phyloP scores from a whole-genome alignment of 2,113 vertebrate genomes.

The Tor tambroides region DNA sequence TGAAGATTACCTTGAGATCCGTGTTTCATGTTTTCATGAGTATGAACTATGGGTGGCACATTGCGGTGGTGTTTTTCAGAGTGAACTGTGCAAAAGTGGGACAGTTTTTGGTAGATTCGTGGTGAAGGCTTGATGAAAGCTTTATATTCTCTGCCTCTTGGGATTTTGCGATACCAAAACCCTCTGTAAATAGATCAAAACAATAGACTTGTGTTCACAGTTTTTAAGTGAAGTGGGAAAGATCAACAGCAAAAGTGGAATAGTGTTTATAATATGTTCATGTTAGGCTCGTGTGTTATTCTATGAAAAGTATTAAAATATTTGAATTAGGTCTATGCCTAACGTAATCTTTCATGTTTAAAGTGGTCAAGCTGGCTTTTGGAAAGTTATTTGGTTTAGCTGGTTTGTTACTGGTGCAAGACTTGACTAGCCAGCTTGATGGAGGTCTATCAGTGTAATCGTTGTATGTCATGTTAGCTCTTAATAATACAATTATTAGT shows the following conservation, averaged over 20 bases:
- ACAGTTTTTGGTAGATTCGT: neutral
- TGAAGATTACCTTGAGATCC: conserved; percentile 10
- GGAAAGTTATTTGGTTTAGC: neutral
- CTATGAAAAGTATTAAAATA: too few species aligned
- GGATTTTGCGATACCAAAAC: neutral
- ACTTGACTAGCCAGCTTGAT: neutral
- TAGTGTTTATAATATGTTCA: too few species aligned
- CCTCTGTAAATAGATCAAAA: neutral
- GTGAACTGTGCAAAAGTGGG: neutral
- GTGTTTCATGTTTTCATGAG: neutral
- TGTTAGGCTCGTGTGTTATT: too few species aligned
- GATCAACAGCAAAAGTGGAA: too few species aligned
- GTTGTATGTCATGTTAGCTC: neutral
- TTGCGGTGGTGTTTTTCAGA: neutral
- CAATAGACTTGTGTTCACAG: neutral
- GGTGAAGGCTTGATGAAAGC: neutral
- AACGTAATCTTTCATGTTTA: neutral
- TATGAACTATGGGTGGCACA: neutral
- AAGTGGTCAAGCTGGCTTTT: neutral
- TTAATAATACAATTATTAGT: too few species aligned
- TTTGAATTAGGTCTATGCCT: neutral
- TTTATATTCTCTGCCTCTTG: neutral
- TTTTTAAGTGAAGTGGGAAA: too few species aligned
- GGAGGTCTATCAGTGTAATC: neutral
- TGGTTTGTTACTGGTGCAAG: neutral